A percentile compares a stretch with the other conserved stretches of the same genome.
phyloP scores from a whole-genome alignment of 2,888 invertebrate species.

The Aphrophora alni region DNA sequence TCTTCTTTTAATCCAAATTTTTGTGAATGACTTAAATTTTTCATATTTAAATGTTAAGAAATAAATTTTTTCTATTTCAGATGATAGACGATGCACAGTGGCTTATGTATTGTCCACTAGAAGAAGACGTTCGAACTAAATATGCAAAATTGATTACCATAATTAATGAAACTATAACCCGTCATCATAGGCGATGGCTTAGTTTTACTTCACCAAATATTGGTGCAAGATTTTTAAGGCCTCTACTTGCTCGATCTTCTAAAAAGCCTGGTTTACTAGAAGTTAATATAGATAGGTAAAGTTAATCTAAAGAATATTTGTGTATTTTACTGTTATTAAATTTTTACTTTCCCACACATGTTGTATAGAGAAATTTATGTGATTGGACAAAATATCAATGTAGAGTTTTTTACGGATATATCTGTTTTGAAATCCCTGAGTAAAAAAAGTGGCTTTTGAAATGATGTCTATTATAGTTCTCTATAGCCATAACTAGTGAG shows the following conservation, averaged over 20 bases:
- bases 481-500: too few relatives aligned
- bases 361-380: too few relatives aligned
- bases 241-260: constrained; percentile 69
- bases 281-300: constrained; percentile 79
- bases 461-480: too few relatives aligned
- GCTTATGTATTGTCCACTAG: constrained; percentile 76
- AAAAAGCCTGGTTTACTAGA: constrained; percentile 69
- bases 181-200: constrained; percentile 30
- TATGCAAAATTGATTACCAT: constrained; percentile 67
- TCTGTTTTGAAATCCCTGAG: too few relatives aligned
- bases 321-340: too few relatives aligned
- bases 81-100: constrained; percentile 61
- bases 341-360: too few relatives aligned
- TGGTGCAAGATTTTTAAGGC: constrained; percentile 4
- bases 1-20: too few relatives aligned
- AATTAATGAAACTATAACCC: constrained; percentile 60
- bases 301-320: not conserved
- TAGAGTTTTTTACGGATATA: too few relatives aligned
- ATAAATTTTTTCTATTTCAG: constrained; percentile 8
- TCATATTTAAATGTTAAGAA: too few relatives aligned
- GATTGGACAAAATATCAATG: too few relatives aligned
- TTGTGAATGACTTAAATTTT: too few relatives aligned
- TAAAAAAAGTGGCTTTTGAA: too few relatives aligned
- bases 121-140: constrained; percentile 73
- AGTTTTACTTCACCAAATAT: constrained; percentile 28